Conservation (phyloP, 2,797 vertebrate species). For the Gambelia wislizenii region DNA sequence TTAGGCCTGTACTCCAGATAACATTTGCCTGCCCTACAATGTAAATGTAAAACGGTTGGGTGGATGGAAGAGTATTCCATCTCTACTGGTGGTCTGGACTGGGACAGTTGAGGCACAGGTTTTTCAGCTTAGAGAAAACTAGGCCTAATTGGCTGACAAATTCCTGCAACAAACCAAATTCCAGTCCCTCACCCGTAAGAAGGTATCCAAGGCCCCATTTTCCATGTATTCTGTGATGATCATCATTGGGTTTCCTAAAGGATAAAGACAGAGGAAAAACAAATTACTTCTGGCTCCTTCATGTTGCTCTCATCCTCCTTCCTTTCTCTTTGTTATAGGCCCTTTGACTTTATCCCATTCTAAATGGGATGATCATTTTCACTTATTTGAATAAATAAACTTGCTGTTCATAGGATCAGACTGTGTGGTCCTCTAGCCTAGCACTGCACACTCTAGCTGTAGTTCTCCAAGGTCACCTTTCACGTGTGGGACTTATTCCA, state of each 20-base stretch:
- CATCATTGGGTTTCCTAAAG: slow-evolving; percentile 83
- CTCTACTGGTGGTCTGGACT: neutral
- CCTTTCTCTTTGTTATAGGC: neutral
- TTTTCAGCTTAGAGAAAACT: neutral
- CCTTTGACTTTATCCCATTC: neutral
- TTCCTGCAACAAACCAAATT: neutral
- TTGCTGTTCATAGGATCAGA: neutral
- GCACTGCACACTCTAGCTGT: neutral
- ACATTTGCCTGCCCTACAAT: too few species aligned
- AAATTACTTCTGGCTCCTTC: slow-evolving; percentile 19
- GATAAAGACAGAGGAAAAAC: slow-evolving; percentile 38
- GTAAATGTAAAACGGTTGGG: neutral
- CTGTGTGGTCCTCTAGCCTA: neutral
- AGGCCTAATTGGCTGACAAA: neutral
- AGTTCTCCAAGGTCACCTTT: neutral
- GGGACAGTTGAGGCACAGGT: too few species aligned
- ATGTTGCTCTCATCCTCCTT: neutral
- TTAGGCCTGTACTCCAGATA: too few species aligned
- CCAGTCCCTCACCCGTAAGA: slow-evolving; percentile 78
- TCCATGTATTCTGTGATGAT: slow-evolving; percentile 86
- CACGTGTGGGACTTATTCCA: neutral
- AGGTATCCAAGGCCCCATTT: slow-evolving; percentile 82
- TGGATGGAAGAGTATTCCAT: neutral
- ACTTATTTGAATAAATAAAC: neutral
- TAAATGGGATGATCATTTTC: neutral